A percentile compares a stretch with the other conserved stretches of the same genome.
phyloP scores from a whole-genome alignment of 2,888 invertebrate genomes.

The Liposcelis brunnea region DNA sequence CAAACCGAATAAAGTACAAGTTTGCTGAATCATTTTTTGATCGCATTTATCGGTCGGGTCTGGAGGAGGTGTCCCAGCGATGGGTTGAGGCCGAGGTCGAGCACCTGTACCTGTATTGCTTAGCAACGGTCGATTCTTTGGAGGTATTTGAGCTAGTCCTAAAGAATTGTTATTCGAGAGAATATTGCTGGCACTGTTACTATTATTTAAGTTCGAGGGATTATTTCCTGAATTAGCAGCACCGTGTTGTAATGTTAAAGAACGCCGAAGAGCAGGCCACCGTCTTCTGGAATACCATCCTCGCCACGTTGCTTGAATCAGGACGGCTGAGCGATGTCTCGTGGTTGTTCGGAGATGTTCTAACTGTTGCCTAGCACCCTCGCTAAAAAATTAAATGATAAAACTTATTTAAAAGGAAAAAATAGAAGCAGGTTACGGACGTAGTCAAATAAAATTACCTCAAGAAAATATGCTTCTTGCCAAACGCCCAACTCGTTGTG shows the following conservation, averaged over 20 bases:
- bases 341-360: conserved; percentile 65
- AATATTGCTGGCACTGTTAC: background rate
- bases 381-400: conserved; percentile 34
- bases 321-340: conserved; percentile 61
- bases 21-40: conserved; percentile 74
- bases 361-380: conserved; percentile 77
- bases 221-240: conserved; percentile 6
- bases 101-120: conserved; percentile 6
- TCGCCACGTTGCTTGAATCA: conserved; percentile 70
- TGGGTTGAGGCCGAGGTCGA: conserved; percentile 72
- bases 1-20: conserved; percentile 75
- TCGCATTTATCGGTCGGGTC: conserved; percentile 74
- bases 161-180: background rate
- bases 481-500: conserved; percentile 75
- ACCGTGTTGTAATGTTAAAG: conserved; percentile 19
- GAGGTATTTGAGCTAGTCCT: no score
- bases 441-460: conserved; percentile 23
- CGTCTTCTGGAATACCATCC: conserved; percentile 53
- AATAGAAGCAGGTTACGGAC: background rate
- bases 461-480: conserved; percentile 83
- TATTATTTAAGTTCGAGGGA: conserved; percentile 1
- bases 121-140: no score
- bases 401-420: background rate
- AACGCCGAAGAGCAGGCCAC: conserved; percentile 39
- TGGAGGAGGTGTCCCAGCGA: conserved; percentile 77